Evolutionary conservation across 2,113 vertebrate species (phyloP).

Genomic region (Thermophis baileyi): DNA sequence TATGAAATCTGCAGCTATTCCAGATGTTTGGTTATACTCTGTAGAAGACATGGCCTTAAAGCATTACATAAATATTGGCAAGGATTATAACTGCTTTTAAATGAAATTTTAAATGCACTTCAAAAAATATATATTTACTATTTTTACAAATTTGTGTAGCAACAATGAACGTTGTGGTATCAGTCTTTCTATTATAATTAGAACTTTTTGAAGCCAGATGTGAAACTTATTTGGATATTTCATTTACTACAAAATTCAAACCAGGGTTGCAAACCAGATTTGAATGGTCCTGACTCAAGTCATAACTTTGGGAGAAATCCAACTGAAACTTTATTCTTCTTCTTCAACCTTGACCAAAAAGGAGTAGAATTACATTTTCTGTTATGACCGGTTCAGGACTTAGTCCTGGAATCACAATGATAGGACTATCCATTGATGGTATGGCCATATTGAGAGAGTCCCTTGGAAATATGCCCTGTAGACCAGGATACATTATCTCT

Average conservation of each 20-base stretch:
- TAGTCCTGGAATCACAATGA: not conserved
- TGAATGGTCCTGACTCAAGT: not conserved
- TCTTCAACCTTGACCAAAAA: not conserved
- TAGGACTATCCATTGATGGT: not conserved
- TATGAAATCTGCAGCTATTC: conserved; percentile 1
- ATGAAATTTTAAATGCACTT: not conserved
- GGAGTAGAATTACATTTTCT: not conserved
- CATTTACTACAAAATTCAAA: not conserved
- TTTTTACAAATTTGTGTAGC: not conserved
- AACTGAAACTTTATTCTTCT: not conserved
- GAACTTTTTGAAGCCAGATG: not conserved
- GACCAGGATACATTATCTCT: not conserved
- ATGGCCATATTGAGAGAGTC: no score
- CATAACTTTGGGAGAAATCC: not conserved
- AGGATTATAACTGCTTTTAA: not conserved
- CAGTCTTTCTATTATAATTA: not conserved
- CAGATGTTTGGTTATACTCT: conserved; percentile 11
- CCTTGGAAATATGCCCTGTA: not conserved
- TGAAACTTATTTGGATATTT: not conserved
- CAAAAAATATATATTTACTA: not conserved
- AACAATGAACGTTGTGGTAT: not conserved
- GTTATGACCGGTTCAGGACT: not conserved
- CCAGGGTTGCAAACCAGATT: not conserved
- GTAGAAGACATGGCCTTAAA: not conserved
- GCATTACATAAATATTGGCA: conserved; percentile 18